Percentiles rank a stretch among this genome's conserved stretches.
Evolutionary conservation across 2,797 vertebrate genomes (phyloP).

Genomic region (Cynodonichthys magdalenae): DNA sequence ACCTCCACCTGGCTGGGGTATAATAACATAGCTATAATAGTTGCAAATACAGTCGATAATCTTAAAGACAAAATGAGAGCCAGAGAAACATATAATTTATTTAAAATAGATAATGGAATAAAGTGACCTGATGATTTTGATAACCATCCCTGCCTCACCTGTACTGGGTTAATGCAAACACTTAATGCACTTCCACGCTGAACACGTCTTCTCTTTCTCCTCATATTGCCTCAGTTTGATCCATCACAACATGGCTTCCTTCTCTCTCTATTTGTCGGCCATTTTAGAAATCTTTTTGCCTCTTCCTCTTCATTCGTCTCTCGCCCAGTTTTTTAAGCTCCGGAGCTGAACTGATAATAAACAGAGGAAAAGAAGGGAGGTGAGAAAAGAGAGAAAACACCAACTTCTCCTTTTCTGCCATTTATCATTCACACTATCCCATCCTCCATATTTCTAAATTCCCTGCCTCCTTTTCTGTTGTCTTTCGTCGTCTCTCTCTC

Average conservation of each 20-base stretch:
- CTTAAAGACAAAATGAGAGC: too few relatives aligned
- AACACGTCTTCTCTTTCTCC: constrained; percentile 7
- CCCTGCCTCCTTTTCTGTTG: constrained; percentile 28
- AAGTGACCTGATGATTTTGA: neutral
- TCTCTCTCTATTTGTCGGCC: constrained; percentile 51
- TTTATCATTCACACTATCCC: constrained; percentile 13
- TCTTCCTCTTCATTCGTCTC: constrained; percentile 30
- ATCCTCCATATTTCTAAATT: constrained; percentile 12
- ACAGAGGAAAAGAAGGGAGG: constrained; percentile 7
- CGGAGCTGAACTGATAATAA: constrained; percentile 27
- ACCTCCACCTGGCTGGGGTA: too few relatives aligned
- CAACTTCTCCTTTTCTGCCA: constrained; percentile 31
- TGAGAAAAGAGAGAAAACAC: neutral
- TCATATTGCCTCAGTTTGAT: constrained; percentile 22
- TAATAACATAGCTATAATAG: too few relatives aligned
- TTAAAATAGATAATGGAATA: neutral
- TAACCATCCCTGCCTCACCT: neutral
- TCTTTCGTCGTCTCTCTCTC: neutral
- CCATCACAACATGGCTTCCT: constrained; percentile 57
- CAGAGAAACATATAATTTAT: too few relatives aligned
- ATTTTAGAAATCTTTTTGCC: constrained; percentile 62
- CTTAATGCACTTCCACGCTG: neutral
- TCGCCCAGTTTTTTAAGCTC: constrained; percentile 17
- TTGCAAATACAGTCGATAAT: too few relatives aligned
- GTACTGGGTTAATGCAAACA: neutral